Evolutionary conservation across 2,797 vertebrate species (phyloP), one percentile per base, ranked within the genome.

Genomic region (Mormyrops boulengeri): DNA sequence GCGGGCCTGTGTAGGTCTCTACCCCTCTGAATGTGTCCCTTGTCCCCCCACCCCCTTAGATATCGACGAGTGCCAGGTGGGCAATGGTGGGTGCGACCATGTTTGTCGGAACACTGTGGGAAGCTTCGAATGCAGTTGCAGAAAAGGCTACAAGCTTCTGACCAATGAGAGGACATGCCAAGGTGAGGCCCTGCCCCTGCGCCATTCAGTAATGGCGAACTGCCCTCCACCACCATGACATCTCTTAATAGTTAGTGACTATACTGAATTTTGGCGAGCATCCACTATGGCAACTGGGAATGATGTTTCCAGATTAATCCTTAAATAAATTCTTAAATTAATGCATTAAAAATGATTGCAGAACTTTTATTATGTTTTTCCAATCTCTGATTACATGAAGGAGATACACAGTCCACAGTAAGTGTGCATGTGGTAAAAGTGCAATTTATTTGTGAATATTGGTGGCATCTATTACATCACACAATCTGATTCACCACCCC

Each of bases 91-190:
- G 87, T 99, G 98, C 19, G 98, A 99, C 92, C 98, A 99, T 89
- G 97, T 98, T 93, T 99, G 98, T 93, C 96, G 98, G 90, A 99
- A 99, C 96, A 99, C 98, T 0, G 98, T 99, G 92, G 98, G 98
- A 92, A 99, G 98, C 95, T 99, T 99, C 0, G 98, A 99, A 92
- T 99, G 98, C 96, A 98, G 98, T 96, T 99, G 98, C 95, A 98
- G 96, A 95, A 99, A 99, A 91, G 98, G 98, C 91, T 99, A 99
- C 95, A 99, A 99, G 93, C 96, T 99, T 90, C 96, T 99, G 93
- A 99, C 98, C 95, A 99, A 99, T 2, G 98, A 99, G 93, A 97
- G 98, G 91, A 99, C 96, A 55, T 99, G 98, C 92, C 98, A 99
- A 97, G 98, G 98, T 99, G 93, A 95, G 93, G 60, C 80, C 12